Conservation (phyloP, 2,888 invertebrate species). For the Hoplodrina blanda region DNA sequence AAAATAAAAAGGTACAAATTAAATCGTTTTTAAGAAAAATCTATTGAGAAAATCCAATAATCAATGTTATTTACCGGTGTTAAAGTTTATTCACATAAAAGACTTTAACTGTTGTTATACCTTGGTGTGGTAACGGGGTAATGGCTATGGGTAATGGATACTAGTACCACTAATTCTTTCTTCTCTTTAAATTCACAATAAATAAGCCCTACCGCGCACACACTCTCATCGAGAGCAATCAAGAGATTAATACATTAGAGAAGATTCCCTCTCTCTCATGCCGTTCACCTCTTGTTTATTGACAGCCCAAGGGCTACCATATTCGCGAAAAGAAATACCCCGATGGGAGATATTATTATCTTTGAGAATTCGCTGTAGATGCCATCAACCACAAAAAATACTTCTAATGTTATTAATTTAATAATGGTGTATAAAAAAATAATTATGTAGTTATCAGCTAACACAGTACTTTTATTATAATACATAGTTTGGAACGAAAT, state of each 20-base stretch:
- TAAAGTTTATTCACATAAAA: background rate
- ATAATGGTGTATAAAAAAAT: no score
- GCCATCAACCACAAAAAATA: no score
- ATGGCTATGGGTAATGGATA: background rate
- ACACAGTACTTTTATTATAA: no score
- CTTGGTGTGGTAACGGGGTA: background rate
- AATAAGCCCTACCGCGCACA: background rate
- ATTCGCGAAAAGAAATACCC: background rate
- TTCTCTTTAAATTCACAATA: slow-evolving; percentile 11
- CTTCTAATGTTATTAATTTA: no score
- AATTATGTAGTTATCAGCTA: no score
- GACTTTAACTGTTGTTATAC: slow-evolving; percentile 5
- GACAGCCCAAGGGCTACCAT: slow-evolving; percentile 34
- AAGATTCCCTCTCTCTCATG: background rate
- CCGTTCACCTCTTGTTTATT: slow-evolving; percentile 29
- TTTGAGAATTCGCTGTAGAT: no score
- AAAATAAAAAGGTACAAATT: background rate
- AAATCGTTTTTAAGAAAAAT: background rate
- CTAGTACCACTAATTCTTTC: slow-evolving; percentile 1
- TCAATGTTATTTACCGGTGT: background rate
- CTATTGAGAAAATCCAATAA: background rate
- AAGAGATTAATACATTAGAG: background rate
- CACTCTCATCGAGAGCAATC: background rate
- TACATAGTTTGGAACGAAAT: background rate
- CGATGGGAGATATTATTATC: no score